Evolutionary conservation across 2,888 invertebrate genomes (phyloP).

Genomic region (Mesorhabditis sp.): DNA sequence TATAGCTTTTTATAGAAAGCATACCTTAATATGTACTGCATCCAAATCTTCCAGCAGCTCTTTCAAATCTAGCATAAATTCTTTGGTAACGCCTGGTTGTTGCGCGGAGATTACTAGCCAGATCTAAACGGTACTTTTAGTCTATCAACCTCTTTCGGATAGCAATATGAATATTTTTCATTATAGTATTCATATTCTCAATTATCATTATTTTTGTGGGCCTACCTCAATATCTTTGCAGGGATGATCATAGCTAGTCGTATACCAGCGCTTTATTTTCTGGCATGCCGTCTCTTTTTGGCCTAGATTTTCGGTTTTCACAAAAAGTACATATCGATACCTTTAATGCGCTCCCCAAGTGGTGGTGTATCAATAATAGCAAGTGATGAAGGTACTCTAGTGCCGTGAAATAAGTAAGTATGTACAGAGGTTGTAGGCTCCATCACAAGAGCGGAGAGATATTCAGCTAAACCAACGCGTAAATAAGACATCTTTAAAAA

Average conservation of each 20-base stretch:
- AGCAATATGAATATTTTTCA: too few relatives aligned
- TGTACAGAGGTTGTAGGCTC: constrained; percentile 3
- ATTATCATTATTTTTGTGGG: not conserved
- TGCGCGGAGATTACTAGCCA: constrained; percentile 2
- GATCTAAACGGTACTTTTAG: not conserved
- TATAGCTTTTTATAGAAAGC: too few relatives aligned
- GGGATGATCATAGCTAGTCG: not conserved
- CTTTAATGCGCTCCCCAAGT: not conserved
- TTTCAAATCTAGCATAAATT: not conserved
- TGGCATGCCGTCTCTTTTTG: not conserved
- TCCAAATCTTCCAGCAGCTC: constrained; percentile 6
- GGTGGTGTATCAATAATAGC: not conserved
- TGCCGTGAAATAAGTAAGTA: not conserved
- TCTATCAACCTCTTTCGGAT: too few relatives aligned
- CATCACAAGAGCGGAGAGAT: not conserved
- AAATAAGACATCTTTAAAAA: not conserved
- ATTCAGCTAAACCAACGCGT: too few relatives aligned
- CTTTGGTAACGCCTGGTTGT: not conserved
- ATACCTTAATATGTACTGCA: not conserved
- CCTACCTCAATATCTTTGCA: not conserved
- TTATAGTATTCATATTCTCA: too few relatives aligned
- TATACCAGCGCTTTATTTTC: not conserved
- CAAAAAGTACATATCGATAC: not conserved
- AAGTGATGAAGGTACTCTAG: not conserved
- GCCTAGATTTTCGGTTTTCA: not conserved